Percentiles rank a stretch among this genome's conserved stretches.
phyloP scores from a whole-genome alignment of 2,888 invertebrate species.

The Drosophila cognata region DNA sequence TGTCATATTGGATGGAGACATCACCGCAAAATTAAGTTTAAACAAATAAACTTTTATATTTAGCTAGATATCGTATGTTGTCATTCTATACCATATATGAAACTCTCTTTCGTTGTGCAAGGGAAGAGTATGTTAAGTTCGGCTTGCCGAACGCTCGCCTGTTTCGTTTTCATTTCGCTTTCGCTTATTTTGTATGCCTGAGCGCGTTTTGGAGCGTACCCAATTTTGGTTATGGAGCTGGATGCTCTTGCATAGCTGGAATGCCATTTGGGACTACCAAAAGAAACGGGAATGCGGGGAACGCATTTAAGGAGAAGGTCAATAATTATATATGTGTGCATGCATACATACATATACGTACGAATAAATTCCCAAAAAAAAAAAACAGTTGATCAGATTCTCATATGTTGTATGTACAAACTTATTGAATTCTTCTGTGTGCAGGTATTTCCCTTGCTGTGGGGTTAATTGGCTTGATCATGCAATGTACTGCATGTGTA shows the following conservation, averaged over 20 bases:
- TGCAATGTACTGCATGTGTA: not conserved
- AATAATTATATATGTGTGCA: conserved; percentile 22
- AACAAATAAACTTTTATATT: conserved; percentile 8
- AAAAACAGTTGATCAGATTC: conserved; percentile 15
- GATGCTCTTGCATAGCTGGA: conserved; percentile 18
- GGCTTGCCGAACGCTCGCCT: not conserved
- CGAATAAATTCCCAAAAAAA: conserved; percentile 4
- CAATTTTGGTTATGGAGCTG: conserved; percentile 19
- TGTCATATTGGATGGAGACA: not conserved
- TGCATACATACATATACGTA: not conserved
- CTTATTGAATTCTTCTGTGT: conserved; percentile 22
- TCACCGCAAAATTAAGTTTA: not conserved
- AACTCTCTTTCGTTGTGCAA: not conserved
- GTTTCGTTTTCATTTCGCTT: conserved; percentile 40
- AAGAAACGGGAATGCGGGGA: conserved; percentile 12
- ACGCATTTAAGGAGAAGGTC: conserved; percentile 20
- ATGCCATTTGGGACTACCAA: conserved; percentile 11
- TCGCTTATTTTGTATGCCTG: conserved; percentile 62
- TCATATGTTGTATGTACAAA: conserved; percentile 15
- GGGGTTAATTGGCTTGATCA: not conserved
- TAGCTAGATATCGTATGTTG: not conserved
- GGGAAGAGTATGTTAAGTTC: not conserved
- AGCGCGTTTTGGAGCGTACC: conserved; percentile 9
- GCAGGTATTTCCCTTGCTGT: not conserved
- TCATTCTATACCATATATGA: not conserved